Base-by-base conservation (phyloP, 1,140 invertebrate genomes). In the Papilio polyxenes region DNA sequence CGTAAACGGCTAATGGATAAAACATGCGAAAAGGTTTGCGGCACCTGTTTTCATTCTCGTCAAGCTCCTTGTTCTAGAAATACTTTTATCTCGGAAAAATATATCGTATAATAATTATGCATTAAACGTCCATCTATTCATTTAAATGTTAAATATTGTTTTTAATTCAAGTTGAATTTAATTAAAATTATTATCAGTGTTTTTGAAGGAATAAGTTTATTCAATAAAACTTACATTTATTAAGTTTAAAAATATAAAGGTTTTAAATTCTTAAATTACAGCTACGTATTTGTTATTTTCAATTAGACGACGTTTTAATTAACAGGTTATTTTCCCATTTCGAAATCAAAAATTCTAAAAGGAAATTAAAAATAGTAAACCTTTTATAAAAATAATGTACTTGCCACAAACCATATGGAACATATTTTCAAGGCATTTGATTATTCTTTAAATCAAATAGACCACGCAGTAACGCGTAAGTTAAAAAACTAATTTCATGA, bases 401-500 rank as follows among this genome's bases (percentile, higher is more conserved):
- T 23, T 31, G 9, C 62, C 62, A 65, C 62, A 65, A 11, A 37
- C 65, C 65, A 72, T 37, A 72, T 72, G 65, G 31, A 72, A 72
- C 13, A 72, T 72, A 37, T 72, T 15, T 40, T 72, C 31, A 72
- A 37, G 31, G 65, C 65, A 10, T 72, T 65, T 31, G 23, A 72
- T 15, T 37, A 31, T 40, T 37, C 65, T 10, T 72, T 72, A 72
- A 72, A 72, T 56, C 53, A 17, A 56, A 13, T 15, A 8, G 13
- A 37, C 37, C 23, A 72, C 65, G 65, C 13, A 72, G 23, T 8
- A 9, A 65, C 62, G 23, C 65, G 65, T 72, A 13, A 17, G 65
- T 37, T 72, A 72, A 72, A 31, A 69, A 72, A 72, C 65, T 72
- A 72, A 72, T 72, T 72, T 72, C 65, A 31, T 72, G 31, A 72